These are phyloP conservation scores for Nomada hirtipes DNA, from an alignment of 2,888 invertebrate genomes.

Conservation along the genomic window DNA sequence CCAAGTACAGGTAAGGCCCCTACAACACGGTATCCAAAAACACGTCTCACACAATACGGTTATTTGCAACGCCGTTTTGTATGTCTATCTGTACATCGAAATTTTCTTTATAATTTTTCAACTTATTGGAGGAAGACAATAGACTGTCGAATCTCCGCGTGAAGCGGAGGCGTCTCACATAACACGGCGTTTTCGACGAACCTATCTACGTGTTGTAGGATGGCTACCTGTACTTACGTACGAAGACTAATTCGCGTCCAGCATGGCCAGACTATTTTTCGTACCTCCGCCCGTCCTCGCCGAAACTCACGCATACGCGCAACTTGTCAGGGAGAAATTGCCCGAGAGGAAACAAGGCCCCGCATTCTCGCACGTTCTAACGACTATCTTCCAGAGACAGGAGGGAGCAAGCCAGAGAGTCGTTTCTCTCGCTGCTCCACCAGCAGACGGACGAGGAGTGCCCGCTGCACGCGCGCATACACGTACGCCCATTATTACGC, in stretches of 20 bases:
- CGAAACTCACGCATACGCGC: slow-evolving; percentile 29
- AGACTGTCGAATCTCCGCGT: no score
- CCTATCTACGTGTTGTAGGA: no score
- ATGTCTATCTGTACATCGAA: no score
- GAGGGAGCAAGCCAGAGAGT: slow-evolving; percentile 3
- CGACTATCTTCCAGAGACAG: slow-evolving; percentile 63
- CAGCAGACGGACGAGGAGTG: slow-evolving; percentile 48
- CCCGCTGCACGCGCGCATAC: slow-evolving; percentile 40
- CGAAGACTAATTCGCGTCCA: background rate
- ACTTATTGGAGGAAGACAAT: no score
- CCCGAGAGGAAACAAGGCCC: slow-evolving; percentile 72
- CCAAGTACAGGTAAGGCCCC: no score
- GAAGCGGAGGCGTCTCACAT: no score
- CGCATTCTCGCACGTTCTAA: slow-evolving; percentile 78
- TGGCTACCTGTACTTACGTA: background rate
- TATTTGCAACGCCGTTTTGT: no score
- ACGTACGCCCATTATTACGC: slow-evolving; percentile 75
- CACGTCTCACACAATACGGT: no score
- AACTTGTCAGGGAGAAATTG: slow-evolving; percentile 73
- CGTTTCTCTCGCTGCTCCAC: slow-evolving; percentile 29
- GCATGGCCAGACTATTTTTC: background rate
- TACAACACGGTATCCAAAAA: no score
- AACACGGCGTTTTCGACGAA: no score
- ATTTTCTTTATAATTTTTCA: no score
- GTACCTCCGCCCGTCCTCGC: slow-evolving; percentile 19